Conservation (phyloP, 2,797 vertebrate species). For the Arnoldichthys spilopterus region DNA sequence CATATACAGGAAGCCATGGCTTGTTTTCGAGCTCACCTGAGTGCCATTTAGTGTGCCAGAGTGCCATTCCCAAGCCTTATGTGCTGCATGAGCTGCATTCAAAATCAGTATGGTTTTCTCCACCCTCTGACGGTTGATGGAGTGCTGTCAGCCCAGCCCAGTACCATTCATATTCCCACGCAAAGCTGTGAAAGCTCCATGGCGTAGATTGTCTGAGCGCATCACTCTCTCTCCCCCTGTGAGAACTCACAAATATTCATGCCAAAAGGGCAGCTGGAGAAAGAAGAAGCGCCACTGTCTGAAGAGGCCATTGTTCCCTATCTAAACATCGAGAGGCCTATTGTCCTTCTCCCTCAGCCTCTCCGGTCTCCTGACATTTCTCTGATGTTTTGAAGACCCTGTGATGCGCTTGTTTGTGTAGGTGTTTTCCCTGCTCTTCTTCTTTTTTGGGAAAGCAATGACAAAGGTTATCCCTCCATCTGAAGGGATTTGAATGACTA, state of each 20-base stretch:
- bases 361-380: slow-evolving; percentile 76
- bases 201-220: slow-evolving; percentile 46
- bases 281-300: slow-evolving; percentile 73
- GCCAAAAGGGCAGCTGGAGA: slow-evolving; percentile 74
- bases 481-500: slow-evolving; percentile 55
- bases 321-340: slow-evolving; percentile 75
- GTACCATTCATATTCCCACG: slow-evolving; percentile 64
- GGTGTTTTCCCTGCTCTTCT: slow-evolving; percentile 28
- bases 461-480: slow-evolving; percentile 59
- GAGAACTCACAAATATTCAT: slow-evolving; percentile 69
- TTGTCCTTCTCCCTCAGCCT: slow-evolving; percentile 72
- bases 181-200: slow-evolving; percentile 66
- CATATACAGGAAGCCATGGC: not conserved
- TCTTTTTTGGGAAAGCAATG: slow-evolving; percentile 46
- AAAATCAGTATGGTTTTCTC: slow-evolving; percentile 1
- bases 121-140: slow-evolving; percentile 14
- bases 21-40: not conserved
- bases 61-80: not conserved
- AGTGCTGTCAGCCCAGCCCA: slow-evolving; percentile 51
- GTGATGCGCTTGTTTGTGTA: slow-evolving; percentile 61
- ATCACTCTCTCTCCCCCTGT: slow-evolving; percentile 60
- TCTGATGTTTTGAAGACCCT: slow-evolving; percentile 63
- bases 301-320: slow-evolving; percentile 77
- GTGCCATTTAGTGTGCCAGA: not conserved
- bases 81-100: not conserved